Evolutionary conservation across 2,888 invertebrate genomes (phyloP).

Genomic region (Ophion obscuratus): DNA sequence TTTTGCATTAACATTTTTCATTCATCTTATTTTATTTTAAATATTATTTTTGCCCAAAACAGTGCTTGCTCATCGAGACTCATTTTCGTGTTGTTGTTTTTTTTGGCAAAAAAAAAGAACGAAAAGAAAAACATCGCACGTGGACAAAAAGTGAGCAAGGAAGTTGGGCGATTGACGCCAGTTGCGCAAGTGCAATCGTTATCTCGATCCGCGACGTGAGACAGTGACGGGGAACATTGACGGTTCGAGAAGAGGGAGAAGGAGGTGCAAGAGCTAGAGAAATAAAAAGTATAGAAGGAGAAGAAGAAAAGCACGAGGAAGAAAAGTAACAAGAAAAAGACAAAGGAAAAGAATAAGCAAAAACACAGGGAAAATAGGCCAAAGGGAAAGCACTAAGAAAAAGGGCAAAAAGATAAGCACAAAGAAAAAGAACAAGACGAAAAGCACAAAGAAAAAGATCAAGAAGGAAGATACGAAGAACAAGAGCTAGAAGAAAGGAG

Average conservation of each 20-base stretch:
- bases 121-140: neutral
- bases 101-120: neutral
- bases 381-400: too few relatives aligned
- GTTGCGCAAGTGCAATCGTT: slow-evolving; percentile 12
- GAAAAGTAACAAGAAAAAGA: too few relatives aligned
- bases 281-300: neutral
- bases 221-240: neutral
- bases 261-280: neutral
- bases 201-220: neutral
- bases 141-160: neutral
- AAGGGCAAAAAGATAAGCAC: too few relatives aligned
- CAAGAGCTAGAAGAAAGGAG: neutral
- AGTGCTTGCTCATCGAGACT: slow-evolving; percentile 24
- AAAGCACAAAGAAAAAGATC: too few relatives aligned
- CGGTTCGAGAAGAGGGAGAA: neutral
- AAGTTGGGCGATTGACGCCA: neutral
- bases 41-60: neutral
- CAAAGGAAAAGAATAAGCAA: too few relatives aligned
- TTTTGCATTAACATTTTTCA: neutral
- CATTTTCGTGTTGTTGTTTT: neutral
- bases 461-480: neutral
- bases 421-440: too few relatives aligned
- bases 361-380: too few relatives aligned
- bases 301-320: too few relatives aligned
- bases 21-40: neutral